Base-by-base conservation (phyloP, 1,140 invertebrate species). In the Rhagoletis zephyria region DNA sequence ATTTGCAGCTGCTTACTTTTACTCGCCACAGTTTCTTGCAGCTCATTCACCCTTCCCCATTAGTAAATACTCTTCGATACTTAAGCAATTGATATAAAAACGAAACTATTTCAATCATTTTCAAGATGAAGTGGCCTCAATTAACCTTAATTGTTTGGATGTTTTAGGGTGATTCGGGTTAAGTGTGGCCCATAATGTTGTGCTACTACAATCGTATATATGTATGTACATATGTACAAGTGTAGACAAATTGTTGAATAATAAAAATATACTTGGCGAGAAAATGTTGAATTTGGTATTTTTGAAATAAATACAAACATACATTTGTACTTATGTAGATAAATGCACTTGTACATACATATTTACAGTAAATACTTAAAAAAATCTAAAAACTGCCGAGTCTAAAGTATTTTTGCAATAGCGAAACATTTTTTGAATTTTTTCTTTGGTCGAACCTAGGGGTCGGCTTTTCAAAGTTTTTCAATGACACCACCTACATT, bases 91-190 rank as follows among this genome's bases (percentile, higher is more conserved):
- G 74, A 51, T 81, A 81, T 9, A 10, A 81, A 30, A 81, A 81
- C 56, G 48, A 19, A 56, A 81, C 48, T 56, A 81, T 59, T 81
- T 81, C 5, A 81, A 81, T 9, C 0, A 81, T 81, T 81, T 81
- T 59, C 51, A 59, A 81, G 74, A 19, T 81, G 74, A 81, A 81
- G 74, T 81, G 74, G 74, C 6, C 45, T 81, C 74, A 81, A 59
- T 81, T 81, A 81, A 81, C 74, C 74, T 81, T 81, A 81, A 81
- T 81, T 81, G 74, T 81, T 74, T 19, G 74, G 14, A 45, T 40
- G 51, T 81, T 81, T 51, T 19, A 30, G 74, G 74, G 74, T 81
- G 74, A 56, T 81, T 5, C 51, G 74, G 48, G 74, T 81, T 81
- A 81, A 81, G 48, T 81, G 74, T 56, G n/a, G 48, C 42, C 74